Evolutionary conservation across 2,888 invertebrate genomes (phyloP).

Genomic region (Cryptocephalus primarius): DNA sequence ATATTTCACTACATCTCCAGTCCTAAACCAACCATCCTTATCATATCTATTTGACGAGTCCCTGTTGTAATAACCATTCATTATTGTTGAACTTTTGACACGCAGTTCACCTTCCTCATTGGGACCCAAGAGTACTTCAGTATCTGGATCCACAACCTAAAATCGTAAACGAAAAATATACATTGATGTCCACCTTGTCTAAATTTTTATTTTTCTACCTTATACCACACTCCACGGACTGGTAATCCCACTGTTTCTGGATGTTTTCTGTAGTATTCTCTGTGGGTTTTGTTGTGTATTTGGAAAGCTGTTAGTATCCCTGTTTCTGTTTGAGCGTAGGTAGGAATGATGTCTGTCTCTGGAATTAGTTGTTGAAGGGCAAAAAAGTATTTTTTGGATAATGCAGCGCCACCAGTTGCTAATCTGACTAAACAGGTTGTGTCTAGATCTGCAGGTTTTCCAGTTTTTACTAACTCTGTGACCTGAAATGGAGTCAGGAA

Average conservation of each 20-base stretch:
- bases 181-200: neutral
- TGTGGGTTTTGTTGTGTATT: constrained; percentile 17
- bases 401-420: constrained; percentile 23
- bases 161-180: constrained; percentile 1
- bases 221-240: constrained; percentile 20
- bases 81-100: constrained; percentile 32
- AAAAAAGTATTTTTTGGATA: constrained; percentile 18
- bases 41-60: constrained; percentile 36
- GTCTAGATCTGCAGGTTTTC: constrained; percentile 22
- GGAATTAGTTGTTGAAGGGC: constrained; percentile 25
- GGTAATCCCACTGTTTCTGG: constrained; percentile 22
- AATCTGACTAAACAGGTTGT: constrained; percentile 21
- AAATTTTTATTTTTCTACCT: constrained; percentile 14
- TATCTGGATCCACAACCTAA: constrained; percentile 24
- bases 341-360: constrained; percentile 20
- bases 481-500: constrained; percentile 21
- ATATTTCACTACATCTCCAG: constrained; percentile 43
- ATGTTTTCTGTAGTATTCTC: constrained; percentile 18
- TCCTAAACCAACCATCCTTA: constrained; percentile 39
- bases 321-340: constrained; percentile 29
- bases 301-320: constrained; percentile 22
- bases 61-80: constrained; percentile 39
- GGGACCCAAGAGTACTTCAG: constrained; percentile 24
- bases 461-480: constrained; percentile 20
- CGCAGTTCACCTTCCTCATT: constrained; percentile 42